Evolutionary conservation across 2,113 vertebrate genomes (phyloP).

Genomic region (Oostethus manadensis): DNA sequence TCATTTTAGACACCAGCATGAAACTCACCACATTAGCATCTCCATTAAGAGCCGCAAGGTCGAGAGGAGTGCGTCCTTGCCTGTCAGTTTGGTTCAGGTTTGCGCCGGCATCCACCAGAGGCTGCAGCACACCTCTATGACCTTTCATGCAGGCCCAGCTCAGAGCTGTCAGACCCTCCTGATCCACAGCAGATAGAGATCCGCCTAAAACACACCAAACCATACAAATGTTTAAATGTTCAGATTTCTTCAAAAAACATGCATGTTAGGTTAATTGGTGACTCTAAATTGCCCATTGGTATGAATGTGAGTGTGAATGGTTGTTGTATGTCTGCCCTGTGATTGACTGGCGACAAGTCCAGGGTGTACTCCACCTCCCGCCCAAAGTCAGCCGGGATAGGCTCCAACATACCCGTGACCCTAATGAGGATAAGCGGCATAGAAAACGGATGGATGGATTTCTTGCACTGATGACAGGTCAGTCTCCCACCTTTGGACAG

Average conservation of each 20-base stretch:
- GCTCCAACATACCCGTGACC: no score
- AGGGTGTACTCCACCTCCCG: no score
- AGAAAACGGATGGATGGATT: no score
- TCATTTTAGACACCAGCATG: no score
- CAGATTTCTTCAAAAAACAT: no score
- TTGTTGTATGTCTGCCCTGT: no score
- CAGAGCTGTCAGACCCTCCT: slow-evolving; percentile 86
- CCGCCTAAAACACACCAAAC: slow-evolving; percentile 71
- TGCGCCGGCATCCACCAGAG: slow-evolving; percentile 83
- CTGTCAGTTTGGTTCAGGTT: slow-evolving; percentile 86
- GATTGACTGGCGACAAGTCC: no score
- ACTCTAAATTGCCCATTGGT: no score
- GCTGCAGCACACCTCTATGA: slow-evolving; percentile 80
- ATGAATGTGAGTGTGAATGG: no score
- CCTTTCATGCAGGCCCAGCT: slow-evolving; percentile 95
- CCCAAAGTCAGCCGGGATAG: no score
- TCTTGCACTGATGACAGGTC: not conserved
- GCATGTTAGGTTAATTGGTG: no score
- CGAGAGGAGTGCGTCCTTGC: slow-evolving; percentile 89
- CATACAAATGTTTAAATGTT: not conserved
- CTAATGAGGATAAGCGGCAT: no score
- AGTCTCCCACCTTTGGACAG: slow-evolving; percentile 80
- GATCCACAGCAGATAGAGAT: slow-evolving; percentile 78
- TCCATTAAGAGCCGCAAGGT: slow-evolving; percentile 91
- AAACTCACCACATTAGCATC: slow-evolving; percentile 88